Conservation (phyloP, 2,797 vertebrate genomes). For the Botia almorhae region DNA sequence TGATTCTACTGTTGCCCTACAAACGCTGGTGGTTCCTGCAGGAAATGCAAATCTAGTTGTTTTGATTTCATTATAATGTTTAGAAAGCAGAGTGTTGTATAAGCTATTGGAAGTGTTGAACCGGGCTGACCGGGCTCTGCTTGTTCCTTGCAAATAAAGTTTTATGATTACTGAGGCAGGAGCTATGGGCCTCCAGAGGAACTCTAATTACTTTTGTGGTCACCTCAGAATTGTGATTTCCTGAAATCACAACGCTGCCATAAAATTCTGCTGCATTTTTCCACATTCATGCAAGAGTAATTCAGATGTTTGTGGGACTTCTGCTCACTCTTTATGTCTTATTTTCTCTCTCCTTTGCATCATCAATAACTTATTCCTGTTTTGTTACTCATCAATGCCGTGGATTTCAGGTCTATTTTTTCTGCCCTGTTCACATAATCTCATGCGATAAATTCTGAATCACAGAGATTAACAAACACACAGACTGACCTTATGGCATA, state of each 20-base stretch:
- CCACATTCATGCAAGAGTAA: constrained; percentile 37
- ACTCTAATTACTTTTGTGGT: constrained; percentile 44
- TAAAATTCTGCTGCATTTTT: constrained; percentile 33
- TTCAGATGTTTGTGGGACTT: constrained; percentile 43
- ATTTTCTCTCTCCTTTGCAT: constrained; percentile 18
- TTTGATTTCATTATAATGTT: constrained; percentile 1
- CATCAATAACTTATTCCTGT: constrained; percentile 42
- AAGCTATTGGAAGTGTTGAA: constrained; percentile 14
- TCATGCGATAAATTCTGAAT: constrained; percentile 69
- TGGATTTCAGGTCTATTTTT: constrained; percentile 49
- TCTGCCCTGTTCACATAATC: constrained; percentile 61
- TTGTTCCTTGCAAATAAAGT: constrained; percentile 28
- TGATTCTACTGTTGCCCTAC: not conserved
- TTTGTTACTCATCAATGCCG: constrained; percentile 29
- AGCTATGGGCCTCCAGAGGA: constrained; percentile 11
- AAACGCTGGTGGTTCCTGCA: not conserved
- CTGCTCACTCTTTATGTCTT: not conserved
- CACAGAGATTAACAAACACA: constrained; percentile 18
- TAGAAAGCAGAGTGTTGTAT: not conserved
- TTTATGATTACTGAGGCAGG: constrained; percentile 27
- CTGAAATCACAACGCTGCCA: not conserved
- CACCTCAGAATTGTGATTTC: constrained; percentile 45
- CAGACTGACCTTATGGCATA: constrained; percentile 3
- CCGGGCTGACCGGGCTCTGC: constrained; percentile 16
- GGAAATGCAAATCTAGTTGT: not conserved